Evolutionary conservation across 2,797 vertebrate species (phyloP).

Genomic region (Lateolabrax maculatus): DNA sequence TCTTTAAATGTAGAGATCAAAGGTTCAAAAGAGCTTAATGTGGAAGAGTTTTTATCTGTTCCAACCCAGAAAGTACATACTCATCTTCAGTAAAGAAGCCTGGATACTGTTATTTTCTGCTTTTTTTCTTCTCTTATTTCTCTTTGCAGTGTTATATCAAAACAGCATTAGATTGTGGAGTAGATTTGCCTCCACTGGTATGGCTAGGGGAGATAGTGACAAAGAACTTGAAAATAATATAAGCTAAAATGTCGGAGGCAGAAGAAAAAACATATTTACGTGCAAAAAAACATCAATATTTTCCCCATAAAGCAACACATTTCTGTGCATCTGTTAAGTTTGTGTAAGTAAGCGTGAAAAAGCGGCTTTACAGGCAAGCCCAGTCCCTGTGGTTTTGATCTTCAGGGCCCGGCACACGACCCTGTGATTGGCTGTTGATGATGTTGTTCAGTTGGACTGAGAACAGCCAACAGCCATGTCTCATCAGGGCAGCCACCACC

Average conservation of each 20-base stretch:
- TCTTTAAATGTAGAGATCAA: slow-evolving; percentile 43
- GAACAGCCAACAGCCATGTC: slow-evolving; percentile 67
- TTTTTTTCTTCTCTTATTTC: slow-evolving; percentile 19
- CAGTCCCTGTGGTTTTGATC: slow-evolving; percentile 71
- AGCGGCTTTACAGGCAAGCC: slow-evolving; percentile 46
- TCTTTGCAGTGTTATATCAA: slow-evolving; percentile 38
- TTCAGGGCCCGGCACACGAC: slow-evolving; percentile 59
- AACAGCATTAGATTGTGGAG: slow-evolving; percentile 18
- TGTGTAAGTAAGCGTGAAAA: slow-evolving; percentile 76
- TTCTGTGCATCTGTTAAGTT: slow-evolving; percentile 72
- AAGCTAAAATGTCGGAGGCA: slow-evolving; percentile 41
- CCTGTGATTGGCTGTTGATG: slow-evolving; percentile 72
- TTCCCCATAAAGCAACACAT: slow-evolving; percentile 42
- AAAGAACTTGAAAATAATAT: slow-evolving; percentile 40
- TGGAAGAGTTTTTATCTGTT: slow-evolving; percentile 25
- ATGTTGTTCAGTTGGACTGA: slow-evolving; percentile 66
- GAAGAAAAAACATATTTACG: slow-evolving; percentile 33
- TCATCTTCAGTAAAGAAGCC: slow-evolving; percentile 16
- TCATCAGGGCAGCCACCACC: slow-evolving; percentile 78
- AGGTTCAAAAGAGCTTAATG: slow-evolving; percentile 34
- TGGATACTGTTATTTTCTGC: background rate
- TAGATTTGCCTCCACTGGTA: slow-evolving; percentile 22
- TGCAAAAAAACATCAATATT: slow-evolving; percentile 15
- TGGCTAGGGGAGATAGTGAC: background rate
- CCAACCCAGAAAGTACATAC: slow-evolving; percentile 8